These are phyloP conservation scores for Corydoras maculifer DNA, from an alignment of 2,113 vertebrate genomes.

Conservation along the genomic window DNA sequence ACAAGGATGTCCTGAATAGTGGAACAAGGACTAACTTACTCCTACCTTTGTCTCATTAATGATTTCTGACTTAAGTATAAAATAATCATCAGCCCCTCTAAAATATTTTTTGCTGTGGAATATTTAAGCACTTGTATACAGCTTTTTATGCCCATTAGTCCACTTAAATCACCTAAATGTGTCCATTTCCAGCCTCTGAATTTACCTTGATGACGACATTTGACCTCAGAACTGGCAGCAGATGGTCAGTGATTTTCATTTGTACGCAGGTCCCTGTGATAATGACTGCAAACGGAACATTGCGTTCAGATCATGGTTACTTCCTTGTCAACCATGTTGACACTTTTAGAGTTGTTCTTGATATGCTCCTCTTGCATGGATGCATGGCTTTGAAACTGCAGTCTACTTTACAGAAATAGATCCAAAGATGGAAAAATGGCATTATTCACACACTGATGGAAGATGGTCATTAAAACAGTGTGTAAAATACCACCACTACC, in stretches of 20 bases:
- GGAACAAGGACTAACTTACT: too few species aligned
- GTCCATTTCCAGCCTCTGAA: background rate
- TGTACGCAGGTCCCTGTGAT: background rate
- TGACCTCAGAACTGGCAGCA: constrained; percentile 5
- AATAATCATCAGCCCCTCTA: too few species aligned
- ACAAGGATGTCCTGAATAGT: too few species aligned
- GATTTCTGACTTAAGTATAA: too few species aligned
- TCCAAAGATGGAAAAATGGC: background rate
- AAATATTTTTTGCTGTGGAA: too few species aligned
- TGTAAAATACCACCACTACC: constrained; percentile 17
- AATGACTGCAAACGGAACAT: constrained; percentile 17
- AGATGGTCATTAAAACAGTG: constrained; percentile 25
- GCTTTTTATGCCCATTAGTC: too few species aligned
- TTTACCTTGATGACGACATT: background rate
- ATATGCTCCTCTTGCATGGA: constrained; percentile 4
- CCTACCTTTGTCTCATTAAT: too few species aligned
- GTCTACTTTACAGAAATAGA: constrained; percentile 24
- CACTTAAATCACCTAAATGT: too few species aligned
- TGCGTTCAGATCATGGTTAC: background rate
- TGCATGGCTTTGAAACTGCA: background rate
- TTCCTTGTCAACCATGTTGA: constrained; percentile 15
- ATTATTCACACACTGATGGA: constrained; percentile 14
- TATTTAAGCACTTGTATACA: too few species aligned
- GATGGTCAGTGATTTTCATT: constrained; percentile 18
- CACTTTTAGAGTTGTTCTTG: constrained; percentile 7